Conservation (phyloP, 2,797 vertebrate species). For the Sebastes iracundus region DNA sequence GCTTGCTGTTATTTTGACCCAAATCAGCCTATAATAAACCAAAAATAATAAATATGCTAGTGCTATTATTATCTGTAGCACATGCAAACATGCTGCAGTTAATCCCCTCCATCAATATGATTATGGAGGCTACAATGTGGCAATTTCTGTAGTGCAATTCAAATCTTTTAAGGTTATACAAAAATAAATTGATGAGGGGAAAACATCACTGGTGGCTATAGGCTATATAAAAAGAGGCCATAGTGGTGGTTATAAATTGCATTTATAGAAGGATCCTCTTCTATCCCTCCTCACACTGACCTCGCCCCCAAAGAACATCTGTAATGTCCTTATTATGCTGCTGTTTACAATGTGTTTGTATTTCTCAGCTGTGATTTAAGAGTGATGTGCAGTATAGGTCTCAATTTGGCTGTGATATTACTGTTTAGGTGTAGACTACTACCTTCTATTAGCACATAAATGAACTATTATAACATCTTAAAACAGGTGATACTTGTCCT, state of each 20-base stretch:
- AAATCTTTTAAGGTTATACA: not conserved
- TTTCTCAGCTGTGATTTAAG: not conserved
- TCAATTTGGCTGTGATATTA: constrained; percentile 5
- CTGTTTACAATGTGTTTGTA: constrained; percentile 5
- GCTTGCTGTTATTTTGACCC: not conserved
- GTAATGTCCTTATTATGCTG: not conserved
- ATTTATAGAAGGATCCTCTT: not conserved
- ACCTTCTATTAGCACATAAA: not conserved
- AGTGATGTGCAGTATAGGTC: constrained; percentile 9
- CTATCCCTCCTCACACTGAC: not conserved
- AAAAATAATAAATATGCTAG: not conserved
- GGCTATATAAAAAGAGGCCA: not conserved
- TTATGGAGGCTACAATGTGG: not conserved
- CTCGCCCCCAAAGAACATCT: not conserved
- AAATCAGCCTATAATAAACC: not conserved
- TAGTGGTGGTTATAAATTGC: not conserved
- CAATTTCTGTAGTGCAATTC: constrained; percentile 6
- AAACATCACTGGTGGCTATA: not conserved
- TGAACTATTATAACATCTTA: not conserved
- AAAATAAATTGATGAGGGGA: not conserved
- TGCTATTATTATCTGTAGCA: not conserved
- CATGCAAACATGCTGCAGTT: constrained; percentile 24
- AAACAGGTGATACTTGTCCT: not conserved
- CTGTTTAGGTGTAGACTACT: not conserved
- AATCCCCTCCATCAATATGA: not conserved